Evolutionary conservation across 2,113 vertebrate genomes (phyloP).

Genomic region (Lepidothrix coronata): DNA sequence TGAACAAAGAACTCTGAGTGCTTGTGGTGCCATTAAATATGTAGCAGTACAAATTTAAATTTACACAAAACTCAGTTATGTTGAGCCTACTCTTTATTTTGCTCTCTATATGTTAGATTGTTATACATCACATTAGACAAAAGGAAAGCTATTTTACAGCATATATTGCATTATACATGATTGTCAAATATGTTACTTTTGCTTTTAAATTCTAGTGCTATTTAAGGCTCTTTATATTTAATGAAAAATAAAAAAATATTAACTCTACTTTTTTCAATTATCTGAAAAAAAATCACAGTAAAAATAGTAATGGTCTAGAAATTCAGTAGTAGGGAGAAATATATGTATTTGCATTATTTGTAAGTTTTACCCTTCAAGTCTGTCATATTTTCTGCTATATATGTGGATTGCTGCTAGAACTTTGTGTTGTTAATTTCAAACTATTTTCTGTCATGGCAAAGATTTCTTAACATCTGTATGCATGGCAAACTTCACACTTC

Average conservation of each 20-base stretch:
- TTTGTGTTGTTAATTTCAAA: slow-evolving; percentile 9
- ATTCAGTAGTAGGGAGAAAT: background rate
- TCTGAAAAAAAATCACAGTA: background rate
- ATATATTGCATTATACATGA: background rate
- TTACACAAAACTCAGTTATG: background rate
- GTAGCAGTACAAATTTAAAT: background rate
- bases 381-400: slow-evolving; percentile 22
- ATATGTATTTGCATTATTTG: background rate
- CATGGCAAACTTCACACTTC: background rate
- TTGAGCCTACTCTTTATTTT: background rate
- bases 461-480: background rate
- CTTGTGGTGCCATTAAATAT: background rate
- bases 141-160: background rate
- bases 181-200: background rate
- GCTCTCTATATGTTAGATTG: background rate
- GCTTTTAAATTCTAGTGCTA: background rate
- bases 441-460: background rate
- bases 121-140: background rate
- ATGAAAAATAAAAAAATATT: background rate
- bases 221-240: background rate
- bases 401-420: background rate
- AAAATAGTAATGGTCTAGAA: background rate
- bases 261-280: background rate
- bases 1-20: background rate
- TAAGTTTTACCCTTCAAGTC: background rate